Base-by-base conservation (phyloP, 2,113 vertebrate genomes). In the Egretta garzetta region DNA sequence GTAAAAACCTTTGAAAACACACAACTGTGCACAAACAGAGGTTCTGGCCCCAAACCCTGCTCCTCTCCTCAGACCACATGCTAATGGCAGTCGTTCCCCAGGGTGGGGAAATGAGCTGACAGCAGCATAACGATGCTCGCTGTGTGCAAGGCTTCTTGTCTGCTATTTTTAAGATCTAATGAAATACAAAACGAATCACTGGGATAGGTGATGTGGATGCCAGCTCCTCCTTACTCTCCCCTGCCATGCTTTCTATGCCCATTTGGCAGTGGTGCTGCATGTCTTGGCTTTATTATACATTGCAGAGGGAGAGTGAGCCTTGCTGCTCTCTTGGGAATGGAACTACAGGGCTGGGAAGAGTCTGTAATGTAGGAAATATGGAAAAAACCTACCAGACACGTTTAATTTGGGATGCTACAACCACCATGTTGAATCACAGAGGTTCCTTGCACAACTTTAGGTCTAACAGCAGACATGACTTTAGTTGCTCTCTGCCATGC, bases 41-140 rank as follows among this genome's bases (percentile, higher is more conserved):
- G 16, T 67, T 41, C 49, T 52, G 63, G 47, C 15, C 43, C 58
- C 28, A 27, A 60, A 56, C 37, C 28, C 8, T 52, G 63, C 26
- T 76, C 8, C 4, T 71, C 33, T 55, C 68, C 41, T 56, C 27
- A 15, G 58, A 30, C 12, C 75, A 9, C 20, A 10, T 0, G 0
- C 4, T 21, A 9, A 19, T 8, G 32, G 41, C 41, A 45, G 33
- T 13, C 27, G 22, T 3, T 76, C 47, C n/a, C 56, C 33, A 49
- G 74, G 68, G 47, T 32, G 43, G 47, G 35, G 47, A 28, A 60
- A 32, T 7, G 18, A 75, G 32, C 74, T 55, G 62, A 30, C 39
- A 71, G 56, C 50, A 70, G 28, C 7, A 1, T 6, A n/a, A 39
- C 0, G 59, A 16, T 23, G 83, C 72, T 81, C 1, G 0, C 66